A percentile compares a stretch with the other conserved stretches of the same genome.
These are phyloP conservation scores for Lycodopsis pacificus DNA, from an alignment of 2,797 vertebrate genomes.

Conservation along the genomic window DNA sequence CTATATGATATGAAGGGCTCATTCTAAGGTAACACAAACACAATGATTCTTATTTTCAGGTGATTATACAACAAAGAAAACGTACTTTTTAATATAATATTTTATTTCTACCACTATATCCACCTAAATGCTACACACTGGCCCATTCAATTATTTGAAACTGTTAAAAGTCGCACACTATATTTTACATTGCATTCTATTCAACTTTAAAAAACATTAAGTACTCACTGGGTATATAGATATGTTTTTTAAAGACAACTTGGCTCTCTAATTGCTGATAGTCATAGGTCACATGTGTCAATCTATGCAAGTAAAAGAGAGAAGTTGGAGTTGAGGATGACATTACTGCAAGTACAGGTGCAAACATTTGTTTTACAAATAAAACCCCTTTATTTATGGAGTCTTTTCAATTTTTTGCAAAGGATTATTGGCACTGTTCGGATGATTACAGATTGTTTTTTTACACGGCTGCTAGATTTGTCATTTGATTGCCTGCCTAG, in stretches of 20 bases:
- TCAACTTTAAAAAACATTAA: neutral
- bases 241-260: neutral
- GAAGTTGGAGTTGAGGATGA: neutral
- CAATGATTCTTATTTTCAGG: too few relatives aligned
- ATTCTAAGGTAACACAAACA: too few relatives aligned
- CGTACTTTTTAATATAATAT: too few relatives aligned
- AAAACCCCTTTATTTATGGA: neutral
- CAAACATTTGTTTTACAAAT: neutral
- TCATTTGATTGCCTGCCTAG: constrained; percentile 49
- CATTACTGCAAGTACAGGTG: neutral
- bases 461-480: constrained; percentile 34
- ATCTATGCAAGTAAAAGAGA: neutral
- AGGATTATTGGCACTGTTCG: constrained; percentile 17
- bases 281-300: neutral
- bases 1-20: too few relatives aligned
- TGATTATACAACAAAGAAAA: too few relatives aligned
- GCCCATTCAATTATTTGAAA: neutral
- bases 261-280: neutral
- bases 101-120: too few relatives aligned
- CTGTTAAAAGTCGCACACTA: neutral
- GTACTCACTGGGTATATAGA: neutral
- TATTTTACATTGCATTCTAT: neutral
- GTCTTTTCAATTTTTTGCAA: neutral
- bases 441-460: constrained; percentile 33
- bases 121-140: too few relatives aligned